These are phyloP conservation scores for Pluvianellus socialis DNA, from an alignment of 2,113 vertebrate genomes.

Conservation along the genomic window DNA sequence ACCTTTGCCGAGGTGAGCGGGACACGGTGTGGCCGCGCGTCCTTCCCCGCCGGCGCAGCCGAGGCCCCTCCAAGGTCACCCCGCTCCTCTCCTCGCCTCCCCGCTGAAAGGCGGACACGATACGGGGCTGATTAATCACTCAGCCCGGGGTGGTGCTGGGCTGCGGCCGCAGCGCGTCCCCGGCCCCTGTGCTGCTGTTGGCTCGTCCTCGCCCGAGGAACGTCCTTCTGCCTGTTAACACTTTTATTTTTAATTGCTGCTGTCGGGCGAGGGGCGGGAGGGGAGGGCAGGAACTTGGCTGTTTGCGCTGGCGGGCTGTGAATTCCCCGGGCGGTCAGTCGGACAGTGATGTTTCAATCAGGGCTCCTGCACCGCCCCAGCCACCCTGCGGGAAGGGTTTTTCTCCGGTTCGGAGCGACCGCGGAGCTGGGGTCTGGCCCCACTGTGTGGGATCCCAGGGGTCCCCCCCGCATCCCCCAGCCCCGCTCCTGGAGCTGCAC, in stretches of 20 bases:
- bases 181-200: neutral
- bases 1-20: neutral
- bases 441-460: fast-evolving
- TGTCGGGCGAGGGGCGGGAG: neutral
- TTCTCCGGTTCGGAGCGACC: neutral
- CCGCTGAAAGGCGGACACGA: neutral
- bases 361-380: neutral
- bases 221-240: conserved; percentile 22
- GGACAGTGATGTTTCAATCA: conserved; percentile 49
- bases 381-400: neutral
- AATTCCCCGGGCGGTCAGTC: neutral
- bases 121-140: neutral
- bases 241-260: conserved; percentile 56
- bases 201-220: neutral
- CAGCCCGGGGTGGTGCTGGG: neutral
- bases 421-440: fast-evolving
- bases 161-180: neutral
- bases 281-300: neutral
- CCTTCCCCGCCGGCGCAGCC: neutral
- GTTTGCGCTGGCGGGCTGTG: neutral
- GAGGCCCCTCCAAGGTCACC: conserved; percentile 41
- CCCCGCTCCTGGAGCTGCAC: neutral
- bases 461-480: neutral
- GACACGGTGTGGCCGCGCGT: fast-evolving
- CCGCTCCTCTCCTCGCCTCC: neutral